A percentile compares a stretch with the other conserved stretches of the same genome.
Evolutionary conservation across 92 coral and sea anemone genomes (phyloP).

Genomic region (Palythoa grandis): DNA sequence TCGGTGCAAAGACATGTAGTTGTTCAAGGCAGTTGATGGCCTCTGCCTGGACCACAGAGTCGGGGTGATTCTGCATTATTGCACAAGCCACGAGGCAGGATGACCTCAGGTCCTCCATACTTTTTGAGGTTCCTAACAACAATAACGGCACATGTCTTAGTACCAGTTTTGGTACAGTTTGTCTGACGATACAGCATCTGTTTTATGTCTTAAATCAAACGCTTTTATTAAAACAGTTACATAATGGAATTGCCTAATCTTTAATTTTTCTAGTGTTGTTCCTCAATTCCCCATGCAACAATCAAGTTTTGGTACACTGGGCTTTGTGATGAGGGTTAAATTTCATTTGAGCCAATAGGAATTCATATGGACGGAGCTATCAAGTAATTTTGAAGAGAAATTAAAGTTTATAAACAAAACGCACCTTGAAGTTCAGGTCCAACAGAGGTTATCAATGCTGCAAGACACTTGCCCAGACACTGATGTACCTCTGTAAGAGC

Average conservation of each 20-base stretch:
- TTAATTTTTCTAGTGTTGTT: too few species aligned
- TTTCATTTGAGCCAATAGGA: too few species aligned
- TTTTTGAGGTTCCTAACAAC: constrained; percentile 79
- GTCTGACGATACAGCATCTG: not conserved
- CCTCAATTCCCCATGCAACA: not conserved
- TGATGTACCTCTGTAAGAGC: constrained; percentile 97
- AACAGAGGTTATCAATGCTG: constrained; percentile 94
- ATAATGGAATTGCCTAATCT: too few species aligned
- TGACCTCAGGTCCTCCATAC: constrained; percentile 85
- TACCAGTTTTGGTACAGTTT: not conserved
- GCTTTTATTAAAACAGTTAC: too few species aligned
- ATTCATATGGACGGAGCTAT: too few species aligned
- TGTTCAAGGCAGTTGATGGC: constrained; percentile 99
- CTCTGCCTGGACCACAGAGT: constrained; percentile 96
- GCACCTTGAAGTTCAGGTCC: constrained; percentile 98
- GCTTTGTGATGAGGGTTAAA: too few species aligned
- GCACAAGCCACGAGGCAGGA: constrained; percentile 95
- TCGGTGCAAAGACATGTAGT: constrained; percentile 98
- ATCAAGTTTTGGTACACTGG: too few species aligned
- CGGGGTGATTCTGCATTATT: constrained; percentile 97
- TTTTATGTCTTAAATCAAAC: too few species aligned
- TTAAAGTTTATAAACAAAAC: not conserved
- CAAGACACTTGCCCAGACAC: constrained; percentile 94
- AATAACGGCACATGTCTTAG: not conserved
- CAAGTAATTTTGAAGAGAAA: not conserved